Percentiles rank a stretch among this genome's conserved stretches.
Evolutionary conservation across 2,113 vertebrate genomes (phyloP).

Genomic region (Psilopsiagon aymara): DNA sequence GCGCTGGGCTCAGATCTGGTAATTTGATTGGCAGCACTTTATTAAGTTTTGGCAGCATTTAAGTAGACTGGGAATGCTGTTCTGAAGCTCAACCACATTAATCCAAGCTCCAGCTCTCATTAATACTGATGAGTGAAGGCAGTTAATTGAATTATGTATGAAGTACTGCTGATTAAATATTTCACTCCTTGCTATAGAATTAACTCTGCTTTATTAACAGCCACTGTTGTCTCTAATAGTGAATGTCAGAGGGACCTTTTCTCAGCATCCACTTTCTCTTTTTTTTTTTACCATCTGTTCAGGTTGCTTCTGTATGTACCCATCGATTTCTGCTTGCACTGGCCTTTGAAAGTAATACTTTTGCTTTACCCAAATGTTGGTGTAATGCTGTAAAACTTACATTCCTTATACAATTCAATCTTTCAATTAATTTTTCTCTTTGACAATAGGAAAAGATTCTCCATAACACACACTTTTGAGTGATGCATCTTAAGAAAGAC

Average conservation of each 20-base stretch:
- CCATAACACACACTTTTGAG: neutral
- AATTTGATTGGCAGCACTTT: slow-evolving; percentile 77
- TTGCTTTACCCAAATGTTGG: neutral
- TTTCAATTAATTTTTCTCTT: neutral
- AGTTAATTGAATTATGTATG: slow-evolving; percentile 86
- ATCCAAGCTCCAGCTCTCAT: slow-evolving; percentile 73
- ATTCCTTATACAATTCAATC: neutral
- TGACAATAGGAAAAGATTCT: neutral
- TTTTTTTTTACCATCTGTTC: slow-evolving; percentile 57
- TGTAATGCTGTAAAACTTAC: neutral
- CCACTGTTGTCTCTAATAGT: slow-evolving; percentile 66
- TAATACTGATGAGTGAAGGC: slow-evolving; percentile 80
- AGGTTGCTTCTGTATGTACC: neutral
- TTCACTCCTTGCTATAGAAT: slow-evolving; percentile 77
- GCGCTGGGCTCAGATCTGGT: slow-evolving; percentile 52
- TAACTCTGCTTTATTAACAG: slow-evolving; percentile 74
- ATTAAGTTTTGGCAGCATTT: slow-evolving; percentile 77
- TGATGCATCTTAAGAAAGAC: neutral
- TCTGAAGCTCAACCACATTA: slow-evolving; percentile 74
- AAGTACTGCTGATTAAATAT: slow-evolving; percentile 83
- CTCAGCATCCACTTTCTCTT: slow-evolving; percentile 43
- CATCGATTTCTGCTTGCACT: neutral
- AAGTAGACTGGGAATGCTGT: slow-evolving; percentile 74
- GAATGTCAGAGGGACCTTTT: slow-evolving; percentile 72
- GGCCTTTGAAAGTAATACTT: slow-evolving; percentile 21